Evolutionary conservation across 2,113 vertebrate species (phyloP).

Genomic region (Okapia johnstoni): DNA sequence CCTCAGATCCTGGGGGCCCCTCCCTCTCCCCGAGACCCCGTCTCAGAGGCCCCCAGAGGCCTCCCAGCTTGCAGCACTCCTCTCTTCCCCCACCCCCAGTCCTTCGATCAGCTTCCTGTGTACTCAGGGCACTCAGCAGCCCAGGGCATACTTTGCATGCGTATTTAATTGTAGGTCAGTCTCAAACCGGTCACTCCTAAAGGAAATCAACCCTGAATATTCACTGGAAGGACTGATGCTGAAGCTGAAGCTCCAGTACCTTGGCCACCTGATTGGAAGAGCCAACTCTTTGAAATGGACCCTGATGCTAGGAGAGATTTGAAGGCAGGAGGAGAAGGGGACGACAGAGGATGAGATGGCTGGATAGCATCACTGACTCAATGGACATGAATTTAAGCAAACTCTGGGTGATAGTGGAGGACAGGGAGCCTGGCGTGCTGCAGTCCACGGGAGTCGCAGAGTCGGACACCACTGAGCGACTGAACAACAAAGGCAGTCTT

Average conservation of each 20-base stretch:
- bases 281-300: not conserved
- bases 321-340: not conserved
- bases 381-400: not conserved
- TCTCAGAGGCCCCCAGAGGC: not conserved
- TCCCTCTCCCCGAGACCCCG: not conserved
- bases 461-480: not conserved
- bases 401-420: not conserved
- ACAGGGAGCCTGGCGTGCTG: not conserved
- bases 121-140: rapidly evolving
- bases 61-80: rapidly evolving
- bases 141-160: rapidly evolving
- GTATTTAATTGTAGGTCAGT: rapidly evolving
- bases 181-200: not conserved
- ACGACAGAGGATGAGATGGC: not conserved
- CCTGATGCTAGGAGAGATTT: not conserved
- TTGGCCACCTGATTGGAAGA: not conserved
- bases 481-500: not conserved
- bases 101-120: not conserved
- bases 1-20: rapidly evolving
- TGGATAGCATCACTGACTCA: not conserved
- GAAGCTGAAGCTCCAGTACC: not conserved
- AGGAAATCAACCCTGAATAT: not conserved
- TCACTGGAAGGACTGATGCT: not conserved
- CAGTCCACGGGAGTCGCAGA: not conserved
- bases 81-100: rapidly evolving